Evolutionary conservation across 2,113 vertebrate genomes (phyloP).

Genomic region (Anthoscopus minutus): DNA sequence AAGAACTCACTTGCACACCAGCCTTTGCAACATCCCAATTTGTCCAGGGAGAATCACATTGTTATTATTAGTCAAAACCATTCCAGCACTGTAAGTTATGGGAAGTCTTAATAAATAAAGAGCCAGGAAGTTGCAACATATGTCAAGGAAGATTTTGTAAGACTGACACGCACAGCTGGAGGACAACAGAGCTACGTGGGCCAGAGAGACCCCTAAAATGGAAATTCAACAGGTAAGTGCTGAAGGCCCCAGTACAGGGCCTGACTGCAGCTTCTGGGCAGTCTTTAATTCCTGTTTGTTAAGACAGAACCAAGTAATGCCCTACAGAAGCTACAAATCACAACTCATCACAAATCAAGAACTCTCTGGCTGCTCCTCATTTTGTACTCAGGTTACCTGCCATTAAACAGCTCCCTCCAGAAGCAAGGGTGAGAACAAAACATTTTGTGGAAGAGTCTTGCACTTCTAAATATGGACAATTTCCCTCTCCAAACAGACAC

Average conservation of each 20-base stretch:
- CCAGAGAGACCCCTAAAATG: background rate
- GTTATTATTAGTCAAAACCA: background rate
- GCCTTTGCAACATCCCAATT: conserved; percentile 26
- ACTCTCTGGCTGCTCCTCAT: conserved; percentile 22
- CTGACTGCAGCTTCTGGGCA: conserved; percentile 3
- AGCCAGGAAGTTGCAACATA: background rate
- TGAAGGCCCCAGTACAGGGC: background rate
- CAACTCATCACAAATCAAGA: background rate
- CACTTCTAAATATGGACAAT: conserved; percentile 25
- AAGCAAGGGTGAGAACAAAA: conserved; percentile 15
- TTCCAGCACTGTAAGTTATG: background rate
- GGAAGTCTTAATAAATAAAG: background rate
- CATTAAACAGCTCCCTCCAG: background rate
- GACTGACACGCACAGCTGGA: background rate
- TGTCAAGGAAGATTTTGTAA: background rate
- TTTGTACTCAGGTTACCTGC: background rate
- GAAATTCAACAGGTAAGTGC: background rate
- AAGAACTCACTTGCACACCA: background rate
- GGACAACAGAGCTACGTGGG: background rate
- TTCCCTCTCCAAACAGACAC: conserved; percentile 59
- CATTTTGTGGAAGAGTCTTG: background rate
- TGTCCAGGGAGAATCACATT: background rate
- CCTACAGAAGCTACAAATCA: background rate
- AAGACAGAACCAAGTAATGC: conserved; percentile 15
- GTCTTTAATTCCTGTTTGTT: background rate